These are phyloP conservation scores for Leptatherina wallacei DNA, from an alignment of 2,797 vertebrate genomes.

Conservation along the genomic window DNA sequence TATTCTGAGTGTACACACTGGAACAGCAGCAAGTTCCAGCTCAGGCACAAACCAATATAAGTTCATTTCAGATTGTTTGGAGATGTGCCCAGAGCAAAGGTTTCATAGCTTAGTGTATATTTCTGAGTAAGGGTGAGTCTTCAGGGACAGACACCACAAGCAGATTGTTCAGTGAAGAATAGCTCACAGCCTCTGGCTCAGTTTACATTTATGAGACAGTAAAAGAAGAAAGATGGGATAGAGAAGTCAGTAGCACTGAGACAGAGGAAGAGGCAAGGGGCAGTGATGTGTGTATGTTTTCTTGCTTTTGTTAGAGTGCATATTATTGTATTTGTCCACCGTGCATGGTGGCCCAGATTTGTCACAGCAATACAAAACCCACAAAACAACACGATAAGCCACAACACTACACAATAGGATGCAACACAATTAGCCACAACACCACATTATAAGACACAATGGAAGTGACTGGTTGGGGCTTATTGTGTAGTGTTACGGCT, in stretches of 20 bases:
- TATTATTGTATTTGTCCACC: neutral
- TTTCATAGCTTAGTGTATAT: slow-evolving; percentile 33
- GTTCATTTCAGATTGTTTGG: slow-evolving; percentile 31
- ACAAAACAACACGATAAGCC: too few relatives aligned
- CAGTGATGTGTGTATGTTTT: slow-evolving; percentile 12
- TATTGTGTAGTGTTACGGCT: too few relatives aligned
- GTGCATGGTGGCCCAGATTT: too few relatives aligned
- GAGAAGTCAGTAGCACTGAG: slow-evolving; percentile 3
- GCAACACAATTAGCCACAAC: too few relatives aligned
- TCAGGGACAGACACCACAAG: slow-evolving; percentile 31
- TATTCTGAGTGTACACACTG: slow-evolving; percentile 11
- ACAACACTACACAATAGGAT: too few relatives aligned
- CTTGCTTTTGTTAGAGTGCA: slow-evolving; percentile 4
- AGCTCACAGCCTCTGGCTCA: slow-evolving; percentile 23
- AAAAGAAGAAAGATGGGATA: slow-evolving; percentile 16
- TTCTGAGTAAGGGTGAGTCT: slow-evolving; percentile 31
- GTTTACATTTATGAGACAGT: slow-evolving; percentile 34
- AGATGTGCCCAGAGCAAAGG: slow-evolving; percentile 32
- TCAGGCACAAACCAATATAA: slow-evolving; percentile 29
- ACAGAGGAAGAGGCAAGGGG: slow-evolving; percentile 5
- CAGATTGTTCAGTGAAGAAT: slow-evolving; percentile 41
- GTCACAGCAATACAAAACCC: too few relatives aligned
- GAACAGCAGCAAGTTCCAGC: slow-evolving; percentile 15
- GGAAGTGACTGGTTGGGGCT: too few relatives aligned
- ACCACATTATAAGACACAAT: too few relatives aligned